Percentiles rank a stretch among this genome's conserved stretches.
These are phyloP conservation scores for Andrena flavipes DNA, from an alignment of 2,888 invertebrate genomes.

Conservation along the genomic window DNA sequence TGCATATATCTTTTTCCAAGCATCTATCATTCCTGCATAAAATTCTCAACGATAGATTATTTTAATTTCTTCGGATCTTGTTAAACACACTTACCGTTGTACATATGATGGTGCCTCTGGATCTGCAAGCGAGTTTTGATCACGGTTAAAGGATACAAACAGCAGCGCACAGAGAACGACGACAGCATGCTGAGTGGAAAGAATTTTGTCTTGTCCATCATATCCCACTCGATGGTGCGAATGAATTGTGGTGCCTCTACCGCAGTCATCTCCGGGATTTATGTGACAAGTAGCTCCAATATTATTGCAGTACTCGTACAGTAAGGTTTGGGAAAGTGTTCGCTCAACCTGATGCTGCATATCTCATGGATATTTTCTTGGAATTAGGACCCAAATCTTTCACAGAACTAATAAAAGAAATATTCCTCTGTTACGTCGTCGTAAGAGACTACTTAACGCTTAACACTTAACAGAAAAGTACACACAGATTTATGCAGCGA, in stretches of 20 bases:
- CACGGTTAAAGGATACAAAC: slow-evolving; percentile 95
- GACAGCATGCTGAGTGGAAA: slow-evolving; percentile 96
- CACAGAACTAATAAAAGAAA: slow-evolving; percentile 37
- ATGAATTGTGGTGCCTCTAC: slow-evolving; percentile 88
- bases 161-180: slow-evolving; percentile 90
- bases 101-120: slow-evolving; percentile 93
- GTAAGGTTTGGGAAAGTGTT: slow-evolving; percentile 40
- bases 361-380: slow-evolving; percentile 78
- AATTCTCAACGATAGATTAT: not conserved
- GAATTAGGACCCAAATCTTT: slow-evolving; percentile 76
- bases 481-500: not conserved
- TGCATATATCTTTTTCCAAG: slow-evolving; percentile 93
- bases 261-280: slow-evolving; percentile 82
- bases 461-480: not conserved
- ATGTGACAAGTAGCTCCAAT: slow-evolving; percentile 35
- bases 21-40: slow-evolving; percentile 91
- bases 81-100: slow-evolving; percentile 87
- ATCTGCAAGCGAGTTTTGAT: slow-evolving; percentile 97
- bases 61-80: not conserved
- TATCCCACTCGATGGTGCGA: slow-evolving; percentile 97
- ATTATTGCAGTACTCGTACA: slow-evolving; percentile 45
- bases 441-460: not conserved
- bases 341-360: slow-evolving; percentile 77
- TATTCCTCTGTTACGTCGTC: not conserved
- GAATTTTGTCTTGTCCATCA: slow-evolving; percentile 98